Percentiles rank a stretch among this genome's conserved stretches.
These are phyloP conservation scores for Bergia puertoricense DNA, from an alignment of 92 coral and sea anemone species.

Conservation along the genomic window DNA sequence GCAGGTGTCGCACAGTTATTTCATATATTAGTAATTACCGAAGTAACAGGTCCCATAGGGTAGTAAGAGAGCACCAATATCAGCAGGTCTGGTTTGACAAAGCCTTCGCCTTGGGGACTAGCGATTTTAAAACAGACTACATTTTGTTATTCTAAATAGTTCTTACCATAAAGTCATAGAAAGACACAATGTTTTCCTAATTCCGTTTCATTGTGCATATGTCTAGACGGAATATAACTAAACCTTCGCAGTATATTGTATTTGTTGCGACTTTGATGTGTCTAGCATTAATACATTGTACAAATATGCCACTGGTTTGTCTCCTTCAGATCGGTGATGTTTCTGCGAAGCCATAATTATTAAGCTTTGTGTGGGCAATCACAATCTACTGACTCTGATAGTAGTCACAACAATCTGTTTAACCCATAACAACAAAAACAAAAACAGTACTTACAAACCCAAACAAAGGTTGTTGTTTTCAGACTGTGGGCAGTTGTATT, in stretches of 20 bases:
- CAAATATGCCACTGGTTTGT: not conserved
- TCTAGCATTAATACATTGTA: not conserved
- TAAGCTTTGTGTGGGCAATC: not conserved
- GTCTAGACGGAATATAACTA: not conserved
- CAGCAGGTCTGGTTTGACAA: not conserved
- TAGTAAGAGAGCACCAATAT: conserved; percentile 5
- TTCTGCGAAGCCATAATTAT: not conserved
- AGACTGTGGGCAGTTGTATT: not conserved
- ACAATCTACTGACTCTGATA: not conserved
- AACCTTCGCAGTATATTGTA: not conserved
- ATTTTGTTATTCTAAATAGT: not conserved
- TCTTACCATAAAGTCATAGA: not conserved
- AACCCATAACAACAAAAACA: not conserved
- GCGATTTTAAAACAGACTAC: not conserved
- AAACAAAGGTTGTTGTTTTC: not conserved
- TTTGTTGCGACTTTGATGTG: not conserved
- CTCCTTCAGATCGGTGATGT: not conserved
- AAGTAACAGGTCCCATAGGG: not conserved
- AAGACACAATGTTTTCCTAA: not conserved
- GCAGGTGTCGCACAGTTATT: not conserved
- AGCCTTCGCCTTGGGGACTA: not conserved
- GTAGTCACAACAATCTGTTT: not conserved
- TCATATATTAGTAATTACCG: not conserved
- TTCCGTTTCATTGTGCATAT: not conserved
- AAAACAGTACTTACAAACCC: conserved; percentile 16